Conservation (phyloP, 1,140 invertebrate species). For the Eriocheir sinensis region DNA sequence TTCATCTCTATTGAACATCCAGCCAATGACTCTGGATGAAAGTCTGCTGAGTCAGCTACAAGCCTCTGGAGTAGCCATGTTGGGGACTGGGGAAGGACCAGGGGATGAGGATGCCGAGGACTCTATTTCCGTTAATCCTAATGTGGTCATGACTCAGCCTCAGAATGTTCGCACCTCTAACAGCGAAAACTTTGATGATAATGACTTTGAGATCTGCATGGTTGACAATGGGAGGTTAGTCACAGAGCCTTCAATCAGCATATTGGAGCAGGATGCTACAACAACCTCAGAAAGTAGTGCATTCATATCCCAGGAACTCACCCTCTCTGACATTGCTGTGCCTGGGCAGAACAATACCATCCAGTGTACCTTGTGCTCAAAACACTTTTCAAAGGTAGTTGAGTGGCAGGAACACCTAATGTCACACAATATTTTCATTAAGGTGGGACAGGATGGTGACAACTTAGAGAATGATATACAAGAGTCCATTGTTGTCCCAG, state of each 20-base stretch:
- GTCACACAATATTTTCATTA: constrained; percentile 68
- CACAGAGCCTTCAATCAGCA: constrained; percentile 14
- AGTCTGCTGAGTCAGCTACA: constrained; percentile 67
- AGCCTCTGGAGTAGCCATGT: constrained; percentile 66
- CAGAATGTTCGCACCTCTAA: constrained; percentile 51
- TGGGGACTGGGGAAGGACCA: constrained; percentile 60
- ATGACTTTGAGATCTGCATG: constrained; percentile 65
- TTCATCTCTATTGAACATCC: constrained; percentile 63
- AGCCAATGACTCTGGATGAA: constrained; percentile 70
- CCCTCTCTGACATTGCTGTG: constrained; percentile 64
- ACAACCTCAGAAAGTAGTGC: constrained; percentile 14
- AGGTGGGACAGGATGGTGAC: constrained; percentile 61
- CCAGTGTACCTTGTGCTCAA: constrained; percentile 70
- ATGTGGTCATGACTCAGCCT: constrained; percentile 71
- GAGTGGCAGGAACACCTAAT: constrained; percentile 67
- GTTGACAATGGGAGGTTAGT: constrained; percentile 55
- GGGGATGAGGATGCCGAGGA: constrained; percentile 72
- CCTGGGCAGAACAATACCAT: constrained; percentile 63
- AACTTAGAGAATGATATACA: constrained; percentile 56
- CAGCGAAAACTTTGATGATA: constrained; percentile 31
- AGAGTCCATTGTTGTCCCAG: constrained; percentile 47
- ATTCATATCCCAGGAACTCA: constrained; percentile 60
- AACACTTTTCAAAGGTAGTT: constrained; percentile 56
- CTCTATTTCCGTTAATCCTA: constrained; percentile 70
- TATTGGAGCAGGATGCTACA: constrained; percentile 46